Evolutionary conservation across 1,140 invertebrate species (phyloP), one percentile per base, ranked within the genome.

Genomic region (Drosophila sp.): DNA sequence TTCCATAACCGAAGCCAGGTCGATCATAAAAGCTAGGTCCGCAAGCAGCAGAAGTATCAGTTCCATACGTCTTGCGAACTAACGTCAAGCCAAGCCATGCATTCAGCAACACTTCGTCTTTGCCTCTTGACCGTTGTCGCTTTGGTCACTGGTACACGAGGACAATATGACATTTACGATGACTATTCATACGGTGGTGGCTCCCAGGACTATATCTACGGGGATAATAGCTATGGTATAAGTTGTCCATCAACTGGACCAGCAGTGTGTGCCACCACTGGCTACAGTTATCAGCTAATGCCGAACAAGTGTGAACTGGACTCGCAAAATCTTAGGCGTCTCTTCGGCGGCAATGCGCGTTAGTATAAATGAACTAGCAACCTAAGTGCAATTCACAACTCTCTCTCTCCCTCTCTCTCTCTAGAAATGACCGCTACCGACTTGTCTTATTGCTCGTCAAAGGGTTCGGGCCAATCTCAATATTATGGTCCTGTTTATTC

Each of bases 241-340:
- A 25, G 23, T 1, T 76, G 74, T 29, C 38, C 60, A 10, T 60
- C 73, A 3, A 56, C 32, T 5, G 74, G 66, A 3, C 11, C 38
- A 2, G 27, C 56, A 0, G 73, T 64, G 0, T 76, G 74, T 17
- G 73, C 66, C 41, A 57, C 56, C 25, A 60, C 65, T 30, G 74
- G 66, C 7, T 64, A 60, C 30, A 38, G 0, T 3, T 76, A 65
- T 11, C 44, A 64, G 29, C 44, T 10, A 3, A 76, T 76, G 11
- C 7, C 35, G n/a, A 76, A 60, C 44, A 76, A 70, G 38, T 76
- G 74, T 40, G 41, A 10, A 17, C 38, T 76, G 60, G 66, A 76
- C 3, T 55, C 66, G 29, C 55, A 70, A 2, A 76, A 76, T 8
- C 5, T 76, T 1, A 76, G 65, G 27, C 56, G 25, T 23, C 41